Percentiles rank a stretch among this genome's conserved stretches.
Conservation (phyloP, 2,113 vertebrate genomes). For the Podarcis raffonei region DNA sequence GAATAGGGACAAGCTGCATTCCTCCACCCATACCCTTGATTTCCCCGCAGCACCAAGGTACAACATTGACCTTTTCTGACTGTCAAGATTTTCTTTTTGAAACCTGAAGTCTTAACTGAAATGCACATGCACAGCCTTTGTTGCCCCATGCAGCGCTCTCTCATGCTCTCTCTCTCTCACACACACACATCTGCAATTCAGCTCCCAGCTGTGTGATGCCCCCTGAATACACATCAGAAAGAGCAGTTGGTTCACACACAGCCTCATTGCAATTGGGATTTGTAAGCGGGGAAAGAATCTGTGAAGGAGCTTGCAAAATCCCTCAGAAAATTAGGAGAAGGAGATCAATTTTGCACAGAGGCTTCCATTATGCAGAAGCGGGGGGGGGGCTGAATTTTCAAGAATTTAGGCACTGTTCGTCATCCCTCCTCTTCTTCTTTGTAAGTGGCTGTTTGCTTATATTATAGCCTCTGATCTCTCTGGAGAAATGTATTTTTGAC, state of each 20-base stretch:
- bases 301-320: constrained; percentile 36
- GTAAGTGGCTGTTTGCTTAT: neutral
- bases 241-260: neutral
- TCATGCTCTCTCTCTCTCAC: constrained; percentile 18
- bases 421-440: neutral
- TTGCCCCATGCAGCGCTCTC: constrained; percentile 49
- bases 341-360: neutral
- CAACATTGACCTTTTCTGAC: constrained; percentile 68
- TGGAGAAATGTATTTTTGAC: neutral
- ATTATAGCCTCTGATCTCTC: neutral
- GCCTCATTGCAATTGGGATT: neutral
- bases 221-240: constrained; percentile 46
- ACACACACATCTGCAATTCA: constrained; percentile 70
- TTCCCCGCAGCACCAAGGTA: constrained; percentile 41
- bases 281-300: neutral
- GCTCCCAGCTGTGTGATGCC: neutral
- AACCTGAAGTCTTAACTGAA: constrained; percentile 66
- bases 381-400: too few species aligned
- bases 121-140: constrained; percentile 36
- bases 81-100: constrained; percentile 62
- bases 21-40: constrained; percentile 50
- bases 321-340: constrained; percentile 34
- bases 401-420: too few species aligned
- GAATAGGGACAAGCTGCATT: constrained; percentile 31
- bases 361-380: too few species aligned